Evolutionary conservation across 1,140 invertebrate genomes (phyloP).

Genomic region (Drosophila busckii): DNA sequence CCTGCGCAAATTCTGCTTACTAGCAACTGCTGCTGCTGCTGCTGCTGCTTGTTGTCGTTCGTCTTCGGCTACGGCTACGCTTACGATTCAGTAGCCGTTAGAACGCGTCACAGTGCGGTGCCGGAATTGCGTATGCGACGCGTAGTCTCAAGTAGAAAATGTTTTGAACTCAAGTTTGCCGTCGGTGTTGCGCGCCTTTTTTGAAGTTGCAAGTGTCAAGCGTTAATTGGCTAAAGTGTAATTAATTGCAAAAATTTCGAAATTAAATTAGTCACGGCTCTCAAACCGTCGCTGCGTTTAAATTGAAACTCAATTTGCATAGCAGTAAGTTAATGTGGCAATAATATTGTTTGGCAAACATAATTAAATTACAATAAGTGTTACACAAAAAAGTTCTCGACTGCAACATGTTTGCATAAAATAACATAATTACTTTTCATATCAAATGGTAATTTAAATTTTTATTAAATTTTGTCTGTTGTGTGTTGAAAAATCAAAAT

Average conservation of each 20-base stretch:
- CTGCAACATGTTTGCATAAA: too few species aligned
- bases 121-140: conserved; percentile 72
- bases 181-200: conserved; percentile 31
- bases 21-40: too few species aligned
- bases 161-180: conserved; percentile 17
- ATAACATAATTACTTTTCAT: too few species aligned
- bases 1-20: too few species aligned
- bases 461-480: too few species aligned
- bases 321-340: too few species aligned
- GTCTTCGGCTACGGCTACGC: conserved; percentile 35
- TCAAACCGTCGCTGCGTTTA: too few species aligned
- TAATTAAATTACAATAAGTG: too few species aligned
- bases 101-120: conserved; percentile 65
- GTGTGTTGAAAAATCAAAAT: conserved; percentile 75
- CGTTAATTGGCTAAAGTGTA: conserved; percentile 58
- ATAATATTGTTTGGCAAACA: too few species aligned
- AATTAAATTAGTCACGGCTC: conserved; percentile 42
- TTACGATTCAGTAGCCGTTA: conserved; percentile 61
- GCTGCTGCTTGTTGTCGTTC: conserved; percentile 25
- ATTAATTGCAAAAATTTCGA: conserved; percentile 47
- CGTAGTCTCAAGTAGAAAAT: conserved; percentile 25
- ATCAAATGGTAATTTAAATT: too few species aligned
- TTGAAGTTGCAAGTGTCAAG: conserved; percentile 46
- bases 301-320: too few species aligned
- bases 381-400: too few species aligned